Percentiles rank a stretch among this genome's conserved stretches.
phyloP scores from a whole-genome alignment of 2,888 invertebrate species.

The Anagyrus pseudococci region DNA sequence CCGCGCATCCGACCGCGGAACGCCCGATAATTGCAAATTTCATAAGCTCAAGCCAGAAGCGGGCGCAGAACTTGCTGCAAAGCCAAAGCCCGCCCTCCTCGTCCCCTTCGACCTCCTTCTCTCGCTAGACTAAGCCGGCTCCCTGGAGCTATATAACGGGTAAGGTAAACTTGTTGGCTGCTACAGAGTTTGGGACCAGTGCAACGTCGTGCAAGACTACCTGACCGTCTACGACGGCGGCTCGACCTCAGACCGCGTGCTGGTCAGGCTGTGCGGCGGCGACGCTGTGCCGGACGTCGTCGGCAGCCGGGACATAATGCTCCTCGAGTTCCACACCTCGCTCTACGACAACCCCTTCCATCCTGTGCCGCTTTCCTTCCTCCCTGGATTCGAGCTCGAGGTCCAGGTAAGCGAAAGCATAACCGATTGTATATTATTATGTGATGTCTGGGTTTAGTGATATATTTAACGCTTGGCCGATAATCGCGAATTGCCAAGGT shows the following conservation, averaged over 20 bases:
- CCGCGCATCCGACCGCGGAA: too few species aligned
- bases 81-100: too few species aligned
- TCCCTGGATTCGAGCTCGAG: constrained; percentile 83
- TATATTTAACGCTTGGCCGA: not conserved
- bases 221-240: constrained; percentile 83
- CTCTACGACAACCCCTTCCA: constrained; percentile 84
- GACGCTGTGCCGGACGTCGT: constrained; percentile 83
- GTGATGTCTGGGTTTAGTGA: too few species aligned
- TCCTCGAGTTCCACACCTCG: constrained; percentile 82
- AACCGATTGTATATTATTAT: too few species aligned
- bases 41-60: too few species aligned
- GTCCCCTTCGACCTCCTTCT: too few species aligned
- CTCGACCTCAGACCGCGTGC: constrained; percentile 72
- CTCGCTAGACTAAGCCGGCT: too few species aligned
- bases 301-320: constrained; percentile 78
- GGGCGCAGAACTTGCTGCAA: too few species aligned
- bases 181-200: constrained; percentile 82
- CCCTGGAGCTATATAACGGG: too few species aligned
- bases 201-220: constrained; percentile 82
- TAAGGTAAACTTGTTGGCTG: too few species aligned
- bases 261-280: constrained; percentile 82
- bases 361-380: constrained; percentile 77
- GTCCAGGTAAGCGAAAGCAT: constrained; percentile 72
- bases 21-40: too few species aligned
- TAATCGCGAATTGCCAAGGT: constrained; percentile 64